Evolutionary conservation across 2,113 vertebrate species (phyloP), one percentile per base, ranked within the genome.

Genomic region (Nannospalax galili): DNA sequence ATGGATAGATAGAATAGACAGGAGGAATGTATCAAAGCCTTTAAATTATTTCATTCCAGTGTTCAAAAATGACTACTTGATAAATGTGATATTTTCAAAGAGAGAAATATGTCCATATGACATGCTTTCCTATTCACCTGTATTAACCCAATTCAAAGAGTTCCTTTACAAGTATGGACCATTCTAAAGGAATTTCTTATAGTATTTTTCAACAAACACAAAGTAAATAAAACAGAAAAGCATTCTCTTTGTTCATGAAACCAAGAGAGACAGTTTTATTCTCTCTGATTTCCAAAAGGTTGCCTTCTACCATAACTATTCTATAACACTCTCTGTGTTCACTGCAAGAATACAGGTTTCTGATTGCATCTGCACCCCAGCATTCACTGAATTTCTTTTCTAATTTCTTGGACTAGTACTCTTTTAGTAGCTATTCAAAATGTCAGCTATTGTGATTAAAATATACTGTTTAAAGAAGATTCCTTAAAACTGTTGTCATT

Each of bases 401-500:
- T 92, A 81, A n/a, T 84, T 14, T 10, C 7, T 15, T 81, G 2
- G 1, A 81, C n/a, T 60, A 95, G 65, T 92, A 96, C 1, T 7
- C 8, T 16, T 20, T 0, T 30, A 32, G 85, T 22, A 73, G 45
- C 15, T 70, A 35, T 9, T 77, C 1, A 94, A 69, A 84, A 20
- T 37, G 84, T n/a, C 28, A 88, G 42, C 74, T 8, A 37, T 37
- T 96, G 20, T 80, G 35, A 69, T 78, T 87, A 52, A 92, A 97
- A 45, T 14, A 40, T 89, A 56, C 4, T 5, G 37, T 93, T 96
- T 94, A 92, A 92, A 88, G 94, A 90, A 37, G 7, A 26, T 80
- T 89, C 56, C 67, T 87, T 93, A 86, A 96, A 96, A 96, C 81
- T 20, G 75, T 52, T 93, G 74, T 95, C 93, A 92, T 75, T 75